Base-by-base conservation (phyloP, 2,113 vertebrate species). In the Paratilapia polleni region DNA sequence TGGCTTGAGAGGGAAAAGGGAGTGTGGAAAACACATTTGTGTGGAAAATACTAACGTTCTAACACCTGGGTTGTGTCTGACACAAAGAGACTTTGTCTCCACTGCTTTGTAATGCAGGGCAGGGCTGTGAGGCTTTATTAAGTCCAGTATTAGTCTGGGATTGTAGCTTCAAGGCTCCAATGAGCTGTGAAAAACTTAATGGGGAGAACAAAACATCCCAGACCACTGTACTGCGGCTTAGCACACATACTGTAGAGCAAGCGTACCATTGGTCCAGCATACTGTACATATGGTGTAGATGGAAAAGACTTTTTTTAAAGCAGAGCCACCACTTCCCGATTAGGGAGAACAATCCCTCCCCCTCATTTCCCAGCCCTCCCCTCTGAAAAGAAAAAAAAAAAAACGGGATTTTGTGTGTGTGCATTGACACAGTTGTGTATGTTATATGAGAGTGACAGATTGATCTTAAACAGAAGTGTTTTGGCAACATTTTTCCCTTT, bases 21-120 rank as follows among this genome's bases (percentile, higher is more conserved):
- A 41, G 58, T 24, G 84, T 90, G 89, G 90, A 90, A 93, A 92
- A 91, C 86, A 89, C 87, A 66, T 91, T 88, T 86, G 83, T 88
- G 87, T 91, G 89, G 89, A 92, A 92, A 92, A 88, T 76, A 64
- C 54, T 80, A 83, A 81, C 24, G 56, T 77, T 89, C 17, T 87
- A 49, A 86, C 93, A 94, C 92, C 92, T 94, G 90, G 87, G 74
- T 82, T 83, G 84, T 77, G 78, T 73, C 79, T 58, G 59, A 92
- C 62, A 94, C 87, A 93, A 83, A 88, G 90, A 73, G 76, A 74
- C 43, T 57, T 58, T 92, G 80, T 75, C 52, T 61, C 63, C 8
- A 4, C 31, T 17, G 58, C 80, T 87, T 78, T 91, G 80, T 85
- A 13, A 43, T 20, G 80, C 56, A 28, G 43, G 82, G 24, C 41